Evolutionary conservation across 2,888 invertebrate species (phyloP), one percentile per base, ranked within the genome.

Genomic region (Nasonia oneida): DNA sequence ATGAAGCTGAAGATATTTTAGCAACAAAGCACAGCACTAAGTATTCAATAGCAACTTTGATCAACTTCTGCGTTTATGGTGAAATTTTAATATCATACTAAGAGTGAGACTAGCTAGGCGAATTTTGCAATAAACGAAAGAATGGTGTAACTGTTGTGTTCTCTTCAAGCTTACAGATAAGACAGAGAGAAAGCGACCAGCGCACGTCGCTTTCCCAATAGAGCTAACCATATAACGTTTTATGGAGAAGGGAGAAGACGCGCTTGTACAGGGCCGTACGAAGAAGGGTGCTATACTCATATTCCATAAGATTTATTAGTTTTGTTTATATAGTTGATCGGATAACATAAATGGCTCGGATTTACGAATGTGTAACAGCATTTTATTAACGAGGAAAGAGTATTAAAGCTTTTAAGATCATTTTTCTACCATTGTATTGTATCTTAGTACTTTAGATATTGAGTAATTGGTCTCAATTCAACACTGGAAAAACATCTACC

Each of bases 161-260:
- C 57, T 61, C 57, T n/a, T 61, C 5, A 2, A 61, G 57, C 57
- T 61, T 23, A n/a, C 57, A n/a, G 57, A 18, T 61, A n/a, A 61
- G 23, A 61, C 57, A 23, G 81, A 57, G 53, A 71, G n/a, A 50
- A 42, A 57, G 73, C 57, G 42, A 37, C 33, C 33, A 50, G 53
- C 10, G 37, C 33, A 70, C 57, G 39, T 73, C 12, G 42, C 71
- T 73, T 42, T 15, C 29, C 42, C 23, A 73, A 75, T 81, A 29
- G 61, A 12, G 81, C 64, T 53, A 82, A 76, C 82, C 76, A 76
- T 76, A 76, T 76, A 67, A 76, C 70, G 61, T 73, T 73, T 23
- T 42, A 73, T 73, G 73, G 73, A 73, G 80, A 53, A 70, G 70
- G 39, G 80, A 80, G 70, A 29, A 53, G n/a, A 53, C 37, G 71